A percentile compares a stretch with the other conserved stretches of the same genome.
phyloP scores from a whole-genome alignment of 2,888 invertebrate genomes.

The Scrobipalpa costella region DNA sequence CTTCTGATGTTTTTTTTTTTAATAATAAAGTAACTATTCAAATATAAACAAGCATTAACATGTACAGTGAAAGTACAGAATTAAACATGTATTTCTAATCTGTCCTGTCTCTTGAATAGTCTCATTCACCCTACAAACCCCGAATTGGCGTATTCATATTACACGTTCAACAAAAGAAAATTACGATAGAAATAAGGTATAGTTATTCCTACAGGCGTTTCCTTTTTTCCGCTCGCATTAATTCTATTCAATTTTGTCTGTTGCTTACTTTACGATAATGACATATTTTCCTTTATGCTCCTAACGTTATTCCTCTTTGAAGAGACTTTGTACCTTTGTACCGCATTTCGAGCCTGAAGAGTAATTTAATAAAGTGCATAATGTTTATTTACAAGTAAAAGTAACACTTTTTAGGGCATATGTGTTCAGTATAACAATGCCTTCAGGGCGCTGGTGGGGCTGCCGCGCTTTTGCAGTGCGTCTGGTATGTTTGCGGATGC shows the following conservation, averaged over 20 bases:
- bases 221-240: background rate
- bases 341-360: conserved; percentile 5
- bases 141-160: background rate
- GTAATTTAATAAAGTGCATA: conserved; percentile 1
- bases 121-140: background rate
- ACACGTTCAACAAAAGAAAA: conserved; percentile 14
- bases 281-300: background rate
- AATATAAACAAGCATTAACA: no score
- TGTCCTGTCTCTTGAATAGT: background rate
- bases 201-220: conserved; percentile 12
- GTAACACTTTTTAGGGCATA: no score
- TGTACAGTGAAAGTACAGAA: no score
- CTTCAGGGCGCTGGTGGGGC: no score
- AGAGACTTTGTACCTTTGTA: background rate
- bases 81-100: background rate
- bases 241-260: conserved; percentile 6
- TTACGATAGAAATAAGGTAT: conserved; percentile 1
- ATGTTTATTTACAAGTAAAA: no score
- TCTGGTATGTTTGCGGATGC: no score
- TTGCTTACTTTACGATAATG: conserved; percentile 9
- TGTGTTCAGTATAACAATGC: no score
- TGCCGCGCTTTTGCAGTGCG: no score
- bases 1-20: no score
- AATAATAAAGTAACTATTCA: no score
- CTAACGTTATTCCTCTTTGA: background rate